Evolutionary conservation across 2,113 vertebrate species (phyloP).

Genomic region (Hippocampus guttulatus): DNA sequence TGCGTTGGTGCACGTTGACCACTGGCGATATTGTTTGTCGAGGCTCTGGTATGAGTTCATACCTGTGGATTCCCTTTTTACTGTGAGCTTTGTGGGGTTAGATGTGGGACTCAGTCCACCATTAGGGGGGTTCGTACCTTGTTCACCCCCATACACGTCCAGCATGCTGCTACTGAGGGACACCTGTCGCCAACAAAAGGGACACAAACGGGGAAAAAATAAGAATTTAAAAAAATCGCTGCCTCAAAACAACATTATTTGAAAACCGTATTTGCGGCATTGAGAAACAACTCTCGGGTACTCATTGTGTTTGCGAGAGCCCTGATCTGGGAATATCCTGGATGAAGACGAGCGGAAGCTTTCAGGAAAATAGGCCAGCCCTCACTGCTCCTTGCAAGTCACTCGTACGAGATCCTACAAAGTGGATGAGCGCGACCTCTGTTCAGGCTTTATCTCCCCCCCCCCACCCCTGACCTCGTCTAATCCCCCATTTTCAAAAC

Average conservation of each 20-base stretch:
- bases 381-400: neutral
- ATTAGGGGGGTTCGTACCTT: slow-evolving; percentile 81
- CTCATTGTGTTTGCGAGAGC: too few species aligned
- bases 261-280: too few species aligned
- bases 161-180: slow-evolving; percentile 85
- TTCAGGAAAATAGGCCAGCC: neutral
- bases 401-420: neutral
- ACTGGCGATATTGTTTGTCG: neutral
- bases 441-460: neutral
- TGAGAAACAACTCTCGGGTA: too few species aligned
- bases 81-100: slow-evolving; percentile 81
- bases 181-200: slow-evolving; percentile 63
- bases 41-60: slow-evolving; percentile 60
- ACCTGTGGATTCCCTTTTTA: slow-evolving; percentile 92
- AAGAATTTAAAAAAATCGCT: too few species aligned
- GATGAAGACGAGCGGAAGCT: slow-evolving; percentile 5
- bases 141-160: slow-evolving; percentile 86
- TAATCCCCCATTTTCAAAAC: slow-evolving; percentile 42
- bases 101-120: slow-evolving; percentile 82
- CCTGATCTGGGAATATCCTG: too few species aligned
- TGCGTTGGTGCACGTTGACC: too few species aligned
- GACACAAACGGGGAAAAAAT: neutral
- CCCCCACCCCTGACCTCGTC: slow-evolving; percentile 23
- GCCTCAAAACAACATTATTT: too few species aligned
- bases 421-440: neutral